Conservation (phyloP, 2,888 invertebrate genomes). For the Laspeyria flexula region DNA sequence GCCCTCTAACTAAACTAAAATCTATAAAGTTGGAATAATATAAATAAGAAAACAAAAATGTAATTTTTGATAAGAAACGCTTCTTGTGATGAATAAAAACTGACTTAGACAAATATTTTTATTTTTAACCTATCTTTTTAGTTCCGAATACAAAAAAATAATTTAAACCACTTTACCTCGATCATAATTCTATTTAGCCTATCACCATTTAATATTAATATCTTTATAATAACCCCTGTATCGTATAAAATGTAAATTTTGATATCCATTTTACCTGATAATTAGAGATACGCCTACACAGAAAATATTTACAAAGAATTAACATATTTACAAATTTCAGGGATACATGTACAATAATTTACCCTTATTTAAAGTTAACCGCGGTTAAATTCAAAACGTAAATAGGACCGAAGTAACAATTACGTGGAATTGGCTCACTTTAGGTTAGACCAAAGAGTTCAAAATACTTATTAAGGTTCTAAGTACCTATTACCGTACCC, state of each 20-base stretch:
- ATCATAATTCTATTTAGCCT: no score
- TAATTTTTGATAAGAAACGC: no score
- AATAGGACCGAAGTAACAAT: conserved; percentile 37
- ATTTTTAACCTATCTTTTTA: no score
- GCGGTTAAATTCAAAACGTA: conserved; percentile 36
- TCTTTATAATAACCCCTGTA: conserved; percentile 2
- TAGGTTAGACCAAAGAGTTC: conserved; percentile 43
- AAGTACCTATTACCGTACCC: conserved; percentile 42
- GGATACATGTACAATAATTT: conserved; percentile 12
- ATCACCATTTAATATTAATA: no score
- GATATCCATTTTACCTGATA: background rate
- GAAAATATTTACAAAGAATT: conserved; percentile 2
- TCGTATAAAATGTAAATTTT: background rate
- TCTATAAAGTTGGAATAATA: no score
- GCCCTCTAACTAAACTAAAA: no score
- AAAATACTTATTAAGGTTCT: conserved; percentile 47
- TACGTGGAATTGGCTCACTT: conserved; percentile 37
- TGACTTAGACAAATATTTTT: no score
- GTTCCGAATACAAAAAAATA: no score
- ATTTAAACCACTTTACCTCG: no score
- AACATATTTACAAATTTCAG: conserved; percentile 1
- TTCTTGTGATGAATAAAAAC: no score
- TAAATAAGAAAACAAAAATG: no score
- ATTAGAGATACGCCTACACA: background rate
- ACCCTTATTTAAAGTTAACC: conserved; percentile 15